Evolutionary conservation across 2,888 invertebrate species (phyloP), one percentile per base, ranked within the genome.

Genomic region (Scaptomyza reducta): DNA sequence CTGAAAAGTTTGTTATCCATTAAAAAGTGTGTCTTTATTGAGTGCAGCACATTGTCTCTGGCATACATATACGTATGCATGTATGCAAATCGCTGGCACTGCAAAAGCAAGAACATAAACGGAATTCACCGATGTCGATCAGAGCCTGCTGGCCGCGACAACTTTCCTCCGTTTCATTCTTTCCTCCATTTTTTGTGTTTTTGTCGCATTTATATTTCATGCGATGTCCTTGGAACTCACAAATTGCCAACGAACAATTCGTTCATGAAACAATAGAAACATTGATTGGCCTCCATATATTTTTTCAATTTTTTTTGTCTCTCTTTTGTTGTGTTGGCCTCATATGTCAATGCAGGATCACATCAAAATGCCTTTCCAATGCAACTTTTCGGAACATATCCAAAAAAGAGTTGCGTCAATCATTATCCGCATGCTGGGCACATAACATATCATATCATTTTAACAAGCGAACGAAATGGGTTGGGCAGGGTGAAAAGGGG

Each of bases 181-280:
- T 40, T 40, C 16, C 1, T n/a, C 0, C 13, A 3, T 18, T 58
- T 65, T 71, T 65, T 2, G 22, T 22, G 22, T 73, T 54, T 73
- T 65, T 70, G 58, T 45, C 64, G 45, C 66, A 77, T 71, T 84
- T 72, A 67, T 60, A 62, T 63, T 80, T 64, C 35, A 51, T 57
- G 70, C 64, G 42, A 41, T 62, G 64, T 50, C 53, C 47, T 61
- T 77, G 58, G 16, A 35, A 38, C 27, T 27, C 38, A 14, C 35
- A 50, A 55, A 64, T 61, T 18, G 47, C 45, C 42, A 31, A n/a
- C 53, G 31, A 35, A 10, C 46, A 31, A 6, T n/a, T 11, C 27
- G 29, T 3, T 2, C 44, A 40, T 29, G 47, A 50, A 63, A 56
- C 58, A 57, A 77, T 50, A 55, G 53, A 62, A 31, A 35, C 31